Conservation (phyloP, 2,113 vertebrate species). For the Pygoscelis antarcticus region DNA sequence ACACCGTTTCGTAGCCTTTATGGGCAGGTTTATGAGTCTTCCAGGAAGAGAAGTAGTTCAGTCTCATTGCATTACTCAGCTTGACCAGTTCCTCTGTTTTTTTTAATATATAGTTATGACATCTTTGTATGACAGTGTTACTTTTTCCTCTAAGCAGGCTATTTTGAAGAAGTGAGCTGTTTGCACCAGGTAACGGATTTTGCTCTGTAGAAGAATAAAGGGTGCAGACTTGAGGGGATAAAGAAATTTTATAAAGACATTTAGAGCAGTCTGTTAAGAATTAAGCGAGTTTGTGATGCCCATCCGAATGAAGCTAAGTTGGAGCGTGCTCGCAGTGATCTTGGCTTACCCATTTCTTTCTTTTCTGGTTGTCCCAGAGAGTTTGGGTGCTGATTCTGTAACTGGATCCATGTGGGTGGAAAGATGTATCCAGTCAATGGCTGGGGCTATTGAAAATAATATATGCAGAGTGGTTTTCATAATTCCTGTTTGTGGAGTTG, state of each 20-base stretch:
- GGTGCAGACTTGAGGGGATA: neutral
- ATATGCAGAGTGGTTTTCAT: conserved; percentile 13
- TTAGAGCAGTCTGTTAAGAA: neutral
- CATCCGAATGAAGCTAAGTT: neutral
- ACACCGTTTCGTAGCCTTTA: neutral
- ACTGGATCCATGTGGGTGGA: conserved; percentile 18
- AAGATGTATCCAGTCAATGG: neutral
- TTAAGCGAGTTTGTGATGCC: neutral
- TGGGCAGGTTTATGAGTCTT: neutral
- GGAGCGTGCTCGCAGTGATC: neutral
- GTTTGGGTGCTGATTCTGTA: neutral
- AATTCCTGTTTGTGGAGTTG: conserved; percentile 25
- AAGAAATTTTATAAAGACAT: neutral
- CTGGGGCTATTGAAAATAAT: conserved; percentile 10
- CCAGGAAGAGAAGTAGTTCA: neutral
- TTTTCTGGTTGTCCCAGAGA: neutral
- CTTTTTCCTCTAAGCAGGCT: neutral
- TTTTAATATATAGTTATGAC: neutral
- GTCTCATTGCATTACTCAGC: neutral
- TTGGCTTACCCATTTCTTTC: neutral
- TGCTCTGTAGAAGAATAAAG: neutral
- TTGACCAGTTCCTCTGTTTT: neutral
- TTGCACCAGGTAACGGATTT: neutral
- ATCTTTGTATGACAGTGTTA: accelerated
- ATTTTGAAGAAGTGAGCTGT: neutral